phyloP scores from a whole-genome alignment of 2,797 vertebrate species.

The Melopsittacus undulatus region DNA sequence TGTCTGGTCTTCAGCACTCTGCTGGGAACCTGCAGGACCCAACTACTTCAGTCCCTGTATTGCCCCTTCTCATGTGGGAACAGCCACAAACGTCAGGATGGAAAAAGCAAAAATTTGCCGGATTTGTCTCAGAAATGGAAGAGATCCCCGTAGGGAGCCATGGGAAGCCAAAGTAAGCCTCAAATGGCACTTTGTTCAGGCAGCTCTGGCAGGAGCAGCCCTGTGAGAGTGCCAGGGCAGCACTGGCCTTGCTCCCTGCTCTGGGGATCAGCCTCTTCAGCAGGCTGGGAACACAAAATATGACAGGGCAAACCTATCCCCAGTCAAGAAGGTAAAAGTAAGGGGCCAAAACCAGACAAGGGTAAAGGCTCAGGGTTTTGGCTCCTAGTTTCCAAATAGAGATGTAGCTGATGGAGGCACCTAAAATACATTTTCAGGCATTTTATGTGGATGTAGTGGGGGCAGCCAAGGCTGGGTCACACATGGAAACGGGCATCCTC shows the following conservation, averaged over 20 bases:
- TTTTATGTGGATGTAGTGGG: background rate
- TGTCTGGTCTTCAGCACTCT: background rate
- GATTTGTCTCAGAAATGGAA: background rate
- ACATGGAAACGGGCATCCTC: background rate
- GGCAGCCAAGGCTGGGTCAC: background rate
- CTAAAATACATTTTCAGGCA: background rate
- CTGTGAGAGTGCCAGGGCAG: background rate
- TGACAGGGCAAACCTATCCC: background rate
- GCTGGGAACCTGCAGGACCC: background rate
- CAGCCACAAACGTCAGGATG: background rate
- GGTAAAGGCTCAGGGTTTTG: background rate
- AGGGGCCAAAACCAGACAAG: background rate
- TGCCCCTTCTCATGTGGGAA: background rate
- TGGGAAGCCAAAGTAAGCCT: background rate
- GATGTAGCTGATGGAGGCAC: background rate
- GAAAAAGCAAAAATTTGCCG: background rate
- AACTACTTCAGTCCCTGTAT: rapidly evolving
- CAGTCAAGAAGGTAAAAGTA: background rate
- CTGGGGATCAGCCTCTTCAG: background rate
- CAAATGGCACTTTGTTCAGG: background rate
- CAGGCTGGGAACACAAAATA: background rate
- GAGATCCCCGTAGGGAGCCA: background rate
- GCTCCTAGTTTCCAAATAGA: background rate
- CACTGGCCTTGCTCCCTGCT: background rate
- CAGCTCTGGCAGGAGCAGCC: background rate